phyloP scores from a whole-genome alignment of 2,888 invertebrate genomes.

The Papilio protenor region DNA sequence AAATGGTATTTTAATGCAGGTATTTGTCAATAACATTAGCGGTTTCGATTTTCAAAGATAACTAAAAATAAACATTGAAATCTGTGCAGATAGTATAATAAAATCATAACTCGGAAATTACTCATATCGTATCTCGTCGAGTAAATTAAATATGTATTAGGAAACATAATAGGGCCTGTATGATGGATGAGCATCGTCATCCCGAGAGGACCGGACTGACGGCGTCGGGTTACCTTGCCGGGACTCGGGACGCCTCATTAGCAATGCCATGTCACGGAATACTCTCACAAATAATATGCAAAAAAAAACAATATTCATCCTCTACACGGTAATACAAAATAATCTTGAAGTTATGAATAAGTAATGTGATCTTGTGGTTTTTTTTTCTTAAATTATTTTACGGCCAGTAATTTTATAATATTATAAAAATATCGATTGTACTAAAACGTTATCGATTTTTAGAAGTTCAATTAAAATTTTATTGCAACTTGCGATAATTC shows the following conservation, averaged over 20 bases:
- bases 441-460: not conserved
- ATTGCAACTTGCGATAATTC: too few relatives aligned
- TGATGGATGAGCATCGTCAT: constrained; percentile 55
- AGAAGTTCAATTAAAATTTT: not conserved
- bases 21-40: not conserved
- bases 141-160: constrained; percentile 38
- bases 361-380: not conserved
- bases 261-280: constrained; percentile 61
- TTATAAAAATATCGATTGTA: not conserved
- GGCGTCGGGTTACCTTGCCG: constrained; percentile 67
- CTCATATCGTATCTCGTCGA: constrained; percentile 23
- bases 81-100: not conserved
- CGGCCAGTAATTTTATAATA: not conserved
- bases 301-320: constrained; percentile 23
- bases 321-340: not conserved
- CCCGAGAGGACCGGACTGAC: constrained; percentile 49
- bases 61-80: not conserved
- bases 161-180: constrained; percentile 46
- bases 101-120: constrained; percentile 16
- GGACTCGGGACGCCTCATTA: constrained; percentile 72
- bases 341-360: not conserved
- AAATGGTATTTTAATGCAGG: too few relatives aligned
- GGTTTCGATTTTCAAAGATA: not conserved
- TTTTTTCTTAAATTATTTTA: not conserved
- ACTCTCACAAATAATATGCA: constrained; percentile 55